Percentiles rank a stretch among this genome's conserved stretches.
These are phyloP conservation scores for Amiota mariae DNA, from an alignment of 2,888 invertebrate species.

Conservation along the genomic window DNA sequence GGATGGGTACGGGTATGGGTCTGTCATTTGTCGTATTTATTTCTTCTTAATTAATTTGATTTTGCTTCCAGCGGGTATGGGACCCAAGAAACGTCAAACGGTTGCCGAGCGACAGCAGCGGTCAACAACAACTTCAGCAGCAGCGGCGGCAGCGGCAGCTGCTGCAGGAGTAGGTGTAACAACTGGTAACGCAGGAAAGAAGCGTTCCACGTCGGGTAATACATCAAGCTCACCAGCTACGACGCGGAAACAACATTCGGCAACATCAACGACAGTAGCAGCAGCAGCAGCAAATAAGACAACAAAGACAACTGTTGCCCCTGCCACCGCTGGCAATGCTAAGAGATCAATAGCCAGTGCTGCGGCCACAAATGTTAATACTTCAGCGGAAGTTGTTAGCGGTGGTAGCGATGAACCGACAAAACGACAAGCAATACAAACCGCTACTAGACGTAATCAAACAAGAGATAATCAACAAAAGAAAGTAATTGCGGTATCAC, in stretches of 20 bases:
- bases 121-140: conserved; percentile 48
- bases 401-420: neutral
- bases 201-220: conserved; percentile 49
- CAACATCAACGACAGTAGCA: conserved; percentile 25
- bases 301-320: neutral
- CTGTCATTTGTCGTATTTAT: no score
- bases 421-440: neutral
- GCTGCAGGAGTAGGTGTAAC: conserved; percentile 25
- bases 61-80: conserved; percentile 57
- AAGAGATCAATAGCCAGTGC: neutral
- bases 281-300: conserved; percentile 27
- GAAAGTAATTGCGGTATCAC: neutral
- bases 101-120: conserved; percentile 70
- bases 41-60: no score
- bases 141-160: conserved; percentile 27
- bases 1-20: no score
- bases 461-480: neutral
- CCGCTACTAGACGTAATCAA: neutral
- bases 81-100: conserved; percentile 70
- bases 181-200: conserved; percentile 48
- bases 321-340: neutral
- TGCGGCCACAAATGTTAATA: conserved; percentile 22
- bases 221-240: conserved; percentile 50
- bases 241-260: conserved; percentile 46
- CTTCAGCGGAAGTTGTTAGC: neutral